Evolutionary conservation across 92 coral and sea anemone species (phyloP).

Genomic region (Parazoanthus darwini): DNA sequence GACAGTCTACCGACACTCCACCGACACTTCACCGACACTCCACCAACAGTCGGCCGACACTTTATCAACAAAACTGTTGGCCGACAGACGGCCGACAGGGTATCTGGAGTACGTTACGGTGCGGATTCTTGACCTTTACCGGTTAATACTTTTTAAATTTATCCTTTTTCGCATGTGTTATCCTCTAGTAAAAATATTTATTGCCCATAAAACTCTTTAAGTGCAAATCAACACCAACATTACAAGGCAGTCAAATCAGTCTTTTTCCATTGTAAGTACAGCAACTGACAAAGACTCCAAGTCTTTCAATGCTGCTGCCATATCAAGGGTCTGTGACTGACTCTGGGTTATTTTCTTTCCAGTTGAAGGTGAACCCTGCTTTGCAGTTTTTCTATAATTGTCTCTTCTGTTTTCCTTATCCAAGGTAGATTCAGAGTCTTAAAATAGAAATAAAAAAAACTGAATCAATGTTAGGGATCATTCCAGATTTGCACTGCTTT

Average conservation of each 20-base stretch:
- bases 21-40: too few relatives aligned
- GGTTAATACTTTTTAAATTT: too few relatives aligned
- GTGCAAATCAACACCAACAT: background rate
- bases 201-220: background rate
- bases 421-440: constrained; percentile 2
- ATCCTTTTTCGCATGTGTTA: too few relatives aligned
- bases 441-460: background rate
- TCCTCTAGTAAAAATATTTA: background rate
- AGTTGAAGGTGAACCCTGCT: background rate
- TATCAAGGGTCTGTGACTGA: constrained; percentile 25
- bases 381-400: background rate
- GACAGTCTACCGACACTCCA: too few relatives aligned
- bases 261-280: constrained; percentile 63
- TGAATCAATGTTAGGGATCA: background rate
- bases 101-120: too few relatives aligned
- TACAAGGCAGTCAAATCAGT: background rate
- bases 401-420: constrained; percentile 34
- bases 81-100: too few relatives aligned
- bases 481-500: background rate
- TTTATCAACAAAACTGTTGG: too few relatives aligned
- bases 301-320: constrained; percentile 66
- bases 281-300: constrained; percentile 77
- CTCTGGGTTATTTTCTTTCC: background rate
- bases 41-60: too few relatives aligned
- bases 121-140: too few relatives aligned